Conservation (phyloP, 2,113 vertebrate genomes). For the Antechinus stuartii region DNA sequence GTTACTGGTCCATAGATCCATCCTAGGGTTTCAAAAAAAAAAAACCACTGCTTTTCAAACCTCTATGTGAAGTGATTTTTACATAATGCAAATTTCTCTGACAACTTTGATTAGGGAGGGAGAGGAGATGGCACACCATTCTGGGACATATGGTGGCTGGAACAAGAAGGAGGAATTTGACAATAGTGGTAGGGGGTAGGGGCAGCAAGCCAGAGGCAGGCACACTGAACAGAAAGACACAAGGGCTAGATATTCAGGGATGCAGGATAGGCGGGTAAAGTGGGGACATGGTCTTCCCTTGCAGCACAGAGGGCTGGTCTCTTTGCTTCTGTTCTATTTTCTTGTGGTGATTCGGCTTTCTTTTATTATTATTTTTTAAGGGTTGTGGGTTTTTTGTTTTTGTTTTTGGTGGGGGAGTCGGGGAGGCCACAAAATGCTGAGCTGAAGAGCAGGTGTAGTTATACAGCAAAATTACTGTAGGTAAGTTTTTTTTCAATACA, state of each 20-base stretch:
- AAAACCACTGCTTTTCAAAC: background rate
- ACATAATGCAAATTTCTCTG: background rate
- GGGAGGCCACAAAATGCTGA: background rate
- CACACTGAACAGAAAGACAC: background rate
- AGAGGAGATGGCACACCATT: background rate
- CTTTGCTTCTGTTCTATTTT: no score
- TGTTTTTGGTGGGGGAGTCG: background rate
- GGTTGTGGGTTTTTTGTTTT: background rate
- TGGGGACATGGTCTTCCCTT: no score
- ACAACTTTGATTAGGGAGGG: background rate
- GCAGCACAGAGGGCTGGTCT: background rate
- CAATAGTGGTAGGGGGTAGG: no score
- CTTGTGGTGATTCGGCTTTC: no score
- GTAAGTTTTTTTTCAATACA: background rate
- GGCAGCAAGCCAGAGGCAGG: constrained; percentile 27
- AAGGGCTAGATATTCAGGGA: background rate
- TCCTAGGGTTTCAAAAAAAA: no score
- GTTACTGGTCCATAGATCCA: no score
- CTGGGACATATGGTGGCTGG: background rate
- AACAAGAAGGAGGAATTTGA: background rate
- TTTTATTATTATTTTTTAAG: no score
- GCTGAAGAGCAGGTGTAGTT: background rate
- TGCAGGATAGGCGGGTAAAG: background rate
- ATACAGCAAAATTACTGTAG: background rate
- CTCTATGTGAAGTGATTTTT: background rate